Evolutionary conservation across 2,797 vertebrate species (phyloP).

Genomic region (Agapornis canus): DNA sequence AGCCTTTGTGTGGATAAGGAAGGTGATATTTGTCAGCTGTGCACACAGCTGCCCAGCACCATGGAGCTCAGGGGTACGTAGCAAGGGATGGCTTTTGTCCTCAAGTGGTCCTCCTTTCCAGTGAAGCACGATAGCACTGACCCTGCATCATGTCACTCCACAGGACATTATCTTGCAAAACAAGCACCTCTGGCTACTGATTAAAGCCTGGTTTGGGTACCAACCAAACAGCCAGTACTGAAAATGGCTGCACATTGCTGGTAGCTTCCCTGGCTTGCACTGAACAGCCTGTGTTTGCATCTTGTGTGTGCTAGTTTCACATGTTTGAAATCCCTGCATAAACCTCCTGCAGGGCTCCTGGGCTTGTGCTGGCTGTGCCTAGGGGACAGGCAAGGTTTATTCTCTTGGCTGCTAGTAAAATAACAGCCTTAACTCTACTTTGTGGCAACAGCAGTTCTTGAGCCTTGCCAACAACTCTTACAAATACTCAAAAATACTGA

Average conservation of each 20-base stretch:
- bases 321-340: background rate
- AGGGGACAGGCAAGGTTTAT: background rate
- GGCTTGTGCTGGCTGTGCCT: background rate
- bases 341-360: background rate
- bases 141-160: background rate
- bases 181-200: constrained; percentile 63
- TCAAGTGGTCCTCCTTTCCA: fast-evolving
- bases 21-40: background rate
- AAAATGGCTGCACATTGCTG: background rate
- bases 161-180: constrained; percentile 76
- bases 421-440: background rate
- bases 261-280: background rate
- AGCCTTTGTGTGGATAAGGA: background rate
- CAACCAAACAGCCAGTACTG: constrained; percentile 66
- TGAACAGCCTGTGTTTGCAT: background rate
- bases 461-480: background rate
- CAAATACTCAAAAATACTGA: background rate
- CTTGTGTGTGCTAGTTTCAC: background rate
- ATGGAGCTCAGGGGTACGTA: background rate
- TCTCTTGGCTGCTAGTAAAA: background rate
- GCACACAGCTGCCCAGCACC: fast-evolving
- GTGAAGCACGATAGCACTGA: background rate
- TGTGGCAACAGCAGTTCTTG: background rate
- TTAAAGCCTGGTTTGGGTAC: constrained; percentile 56
- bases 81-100: background rate